These are phyloP conservation scores for Rhynchotus rufescens DNA, from an alignment of 2,797 vertebrate species.

Conservation along the genomic window DNA sequence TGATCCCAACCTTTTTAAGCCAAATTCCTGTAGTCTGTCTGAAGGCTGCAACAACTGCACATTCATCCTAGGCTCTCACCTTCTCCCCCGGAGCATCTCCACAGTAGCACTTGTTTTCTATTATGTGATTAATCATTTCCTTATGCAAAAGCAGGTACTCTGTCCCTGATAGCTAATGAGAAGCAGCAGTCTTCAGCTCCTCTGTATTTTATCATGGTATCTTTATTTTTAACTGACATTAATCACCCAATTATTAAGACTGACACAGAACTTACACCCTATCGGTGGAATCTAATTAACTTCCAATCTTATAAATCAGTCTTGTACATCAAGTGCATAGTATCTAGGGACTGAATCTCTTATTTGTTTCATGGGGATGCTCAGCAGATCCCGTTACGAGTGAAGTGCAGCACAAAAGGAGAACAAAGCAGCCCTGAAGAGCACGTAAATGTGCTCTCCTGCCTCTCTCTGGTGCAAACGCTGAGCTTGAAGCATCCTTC, in stretches of 20 bases:
- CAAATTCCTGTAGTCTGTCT: background rate
- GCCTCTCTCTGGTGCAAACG: background rate
- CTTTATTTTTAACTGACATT: constrained; percentile 46
- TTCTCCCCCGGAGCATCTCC: background rate
- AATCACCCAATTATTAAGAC: constrained; percentile 64
- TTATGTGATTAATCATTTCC: background rate
- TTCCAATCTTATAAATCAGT: constrained; percentile 58
- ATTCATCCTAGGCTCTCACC: background rate
- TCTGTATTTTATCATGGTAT: constrained; percentile 7
- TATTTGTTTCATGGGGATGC: constrained; percentile 42
- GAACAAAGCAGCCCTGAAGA: background rate
- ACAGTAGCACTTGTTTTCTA: background rate
- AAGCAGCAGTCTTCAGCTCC: background rate
- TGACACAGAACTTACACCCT: constrained; percentile 53
- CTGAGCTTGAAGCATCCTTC: background rate
- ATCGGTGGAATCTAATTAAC: constrained; percentile 60
- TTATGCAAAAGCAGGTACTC: background rate
- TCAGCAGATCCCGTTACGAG: background rate
- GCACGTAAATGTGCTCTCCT: background rate
- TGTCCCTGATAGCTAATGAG: background rate
- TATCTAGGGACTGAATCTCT: constrained; percentile 15
- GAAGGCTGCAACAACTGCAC: background rate
- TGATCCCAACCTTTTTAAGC: background rate
- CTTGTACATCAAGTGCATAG: constrained; percentile 18
- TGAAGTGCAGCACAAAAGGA: background rate